Evolutionary conservation across 2,113 vertebrate genomes (phyloP).

Genomic region (Myrmecobius fasciatus): DNA sequence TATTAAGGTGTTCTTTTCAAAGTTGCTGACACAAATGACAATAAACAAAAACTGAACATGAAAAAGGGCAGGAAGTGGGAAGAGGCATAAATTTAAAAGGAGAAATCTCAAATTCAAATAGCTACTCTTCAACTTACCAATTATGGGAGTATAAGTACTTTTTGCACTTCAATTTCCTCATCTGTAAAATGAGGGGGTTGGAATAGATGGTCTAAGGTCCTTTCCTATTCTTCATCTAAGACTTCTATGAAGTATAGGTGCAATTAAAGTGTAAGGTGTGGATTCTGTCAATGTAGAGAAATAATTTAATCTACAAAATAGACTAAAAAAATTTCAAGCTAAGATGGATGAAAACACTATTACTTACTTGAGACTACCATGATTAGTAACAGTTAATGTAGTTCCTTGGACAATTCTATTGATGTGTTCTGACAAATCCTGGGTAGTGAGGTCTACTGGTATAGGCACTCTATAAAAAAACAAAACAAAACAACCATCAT

Average conservation of each 20-base stretch:
- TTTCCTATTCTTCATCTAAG: too few species aligned
- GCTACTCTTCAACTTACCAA: too few species aligned
- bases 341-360: not conserved
- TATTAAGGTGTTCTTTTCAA: not conserved
- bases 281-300: not conserved
- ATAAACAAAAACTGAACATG: too few species aligned
- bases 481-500: too few species aligned
- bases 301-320: not conserved
- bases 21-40: not conserved
- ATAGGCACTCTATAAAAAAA: slow-evolving; percentile 84
- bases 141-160: too few species aligned
- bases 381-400: slow-evolving; percentile 86
- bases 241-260: too few species aligned
- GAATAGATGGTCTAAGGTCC: too few species aligned
- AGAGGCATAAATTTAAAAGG: too few species aligned
- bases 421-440: slow-evolving; percentile 85
- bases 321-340: not conserved
- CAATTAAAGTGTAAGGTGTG: not conserved
- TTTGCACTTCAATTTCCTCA: too few species aligned
- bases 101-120: too few species aligned
- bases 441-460: slow-evolving; percentile 87
- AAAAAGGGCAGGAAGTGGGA: too few species aligned
- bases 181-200: too few species aligned
- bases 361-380: slow-evolving; percentile 92
- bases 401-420: slow-evolving; percentile 88